Base-by-base conservation (phyloP, 2,888 invertebrate species). In the Psococerastis gibbosa region DNA sequence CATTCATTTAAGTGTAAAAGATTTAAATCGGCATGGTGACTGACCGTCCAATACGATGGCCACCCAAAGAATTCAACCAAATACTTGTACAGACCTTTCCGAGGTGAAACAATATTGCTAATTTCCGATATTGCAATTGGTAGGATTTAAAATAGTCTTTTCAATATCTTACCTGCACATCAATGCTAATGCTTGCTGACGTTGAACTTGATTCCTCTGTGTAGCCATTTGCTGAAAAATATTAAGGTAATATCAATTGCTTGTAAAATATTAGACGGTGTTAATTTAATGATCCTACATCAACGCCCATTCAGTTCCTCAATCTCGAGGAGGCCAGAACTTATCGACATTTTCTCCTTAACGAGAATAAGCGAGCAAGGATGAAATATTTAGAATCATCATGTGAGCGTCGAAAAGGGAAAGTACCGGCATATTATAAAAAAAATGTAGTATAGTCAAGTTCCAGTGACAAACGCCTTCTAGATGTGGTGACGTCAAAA, bases 111-210 rank as follows among this genome's bases (percentile, higher is more conserved):
- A n/a, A n/a, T n/a, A n/a, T n/a, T n/a, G n/a, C n/a, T n/a, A n/a
- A 34, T 11, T 18, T 17, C 8, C 15, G 18, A 34, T 3, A n/a
- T n/a, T n/a, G 11, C 17, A 3, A 2, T 33, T 9, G 8, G 16
- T 9, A 16, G 16, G 11, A 34, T 34, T 34, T 3, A 8, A 11
- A 9, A 8, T 34, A 17, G 20, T 18, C 11, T n/a, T n/a, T n/a
- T n/a, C n/a, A n/a, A n/a, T n/a, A n/a, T n/a, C 60, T 60, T 59
- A 84, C 84, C 84, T 78, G 78, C 85, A 85, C 85, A 85, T 85
- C 59, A 85, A 75, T 55, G 84, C 84, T 58, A 85, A 72, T 56
- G 84, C 84, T 70, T 85, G 85, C 65, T 85, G 85, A 49, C 85
- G 70, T 68, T 85, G 85, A 62, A 84, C 82, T 66, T 83, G 83